Conservation (phyloP, 1,140 invertebrate species). For the Drosophila busckii region DNA sequence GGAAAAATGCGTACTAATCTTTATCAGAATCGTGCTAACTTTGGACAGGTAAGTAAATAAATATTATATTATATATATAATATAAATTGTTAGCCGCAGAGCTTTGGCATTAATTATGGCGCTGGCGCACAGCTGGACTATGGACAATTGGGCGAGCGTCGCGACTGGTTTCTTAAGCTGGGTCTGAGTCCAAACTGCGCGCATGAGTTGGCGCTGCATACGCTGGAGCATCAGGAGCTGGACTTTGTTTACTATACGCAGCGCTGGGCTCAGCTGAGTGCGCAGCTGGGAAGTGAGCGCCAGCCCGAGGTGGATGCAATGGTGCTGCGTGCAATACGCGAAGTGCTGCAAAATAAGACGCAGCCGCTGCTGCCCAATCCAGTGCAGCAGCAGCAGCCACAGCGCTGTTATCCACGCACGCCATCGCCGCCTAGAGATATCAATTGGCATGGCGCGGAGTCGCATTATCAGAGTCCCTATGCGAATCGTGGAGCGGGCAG, state of each 20-base stretch:
- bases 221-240: not conserved
- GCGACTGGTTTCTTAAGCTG: slow-evolving; percentile 2
- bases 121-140: not conserved
- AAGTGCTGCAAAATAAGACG: no score
- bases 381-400: not conserved
- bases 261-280: not conserved
- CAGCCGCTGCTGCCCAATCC: no score
- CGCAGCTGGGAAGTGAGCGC: not conserved
- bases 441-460: no score
- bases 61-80: no score
- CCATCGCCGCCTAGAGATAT: not conserved
- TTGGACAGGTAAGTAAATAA: no score
- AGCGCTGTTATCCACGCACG: not conserved
- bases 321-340: not conserved
- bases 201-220: slow-evolving; percentile 1
- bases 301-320: not conserved
- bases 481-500: not conserved
- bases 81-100: no score
- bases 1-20: no score
- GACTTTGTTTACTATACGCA: not conserved
- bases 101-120: no score
- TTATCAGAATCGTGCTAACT: no score
- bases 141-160: not conserved
- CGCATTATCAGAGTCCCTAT: no score
- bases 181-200: not conserved